phyloP scores from a whole-genome alignment of 2,113 vertebrate genomes.

The Oenanthe melanoleuca region DNA sequence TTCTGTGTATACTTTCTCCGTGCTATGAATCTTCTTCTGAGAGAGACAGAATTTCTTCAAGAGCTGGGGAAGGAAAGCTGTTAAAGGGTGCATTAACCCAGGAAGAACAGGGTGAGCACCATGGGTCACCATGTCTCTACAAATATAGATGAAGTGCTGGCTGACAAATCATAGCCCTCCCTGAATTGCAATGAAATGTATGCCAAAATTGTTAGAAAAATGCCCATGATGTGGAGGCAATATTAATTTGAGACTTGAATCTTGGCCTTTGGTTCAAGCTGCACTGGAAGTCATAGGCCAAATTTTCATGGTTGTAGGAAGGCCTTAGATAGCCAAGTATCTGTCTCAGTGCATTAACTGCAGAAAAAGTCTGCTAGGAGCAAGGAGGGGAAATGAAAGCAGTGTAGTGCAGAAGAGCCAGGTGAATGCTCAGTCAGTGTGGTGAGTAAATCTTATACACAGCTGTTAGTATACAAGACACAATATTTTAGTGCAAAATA shows the following conservation, averaged over 20 bases:
- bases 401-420: background rate
- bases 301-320: background rate
- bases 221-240: background rate
- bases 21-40: background rate
- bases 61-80: rapidly evolving
- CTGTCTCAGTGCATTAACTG: background rate
- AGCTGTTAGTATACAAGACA: background rate
- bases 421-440: background rate
- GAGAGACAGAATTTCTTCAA: background rate
- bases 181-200: background rate
- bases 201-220: background rate
- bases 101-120: background rate
- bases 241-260: background rate
- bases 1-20: background rate
- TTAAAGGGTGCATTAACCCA: background rate
- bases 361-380: background rate
- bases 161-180: background rate
- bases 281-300: background rate
- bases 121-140: background rate
- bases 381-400: background rate
- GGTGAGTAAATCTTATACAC: background rate
- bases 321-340: background rate
- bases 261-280: background rate
- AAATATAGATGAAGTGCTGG: background rate
- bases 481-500: background rate